These are phyloP conservation scores for Latrodectus hesperus DNA, from an alignment of 2,888 invertebrate species.

Conservation along the genomic window DNA sequence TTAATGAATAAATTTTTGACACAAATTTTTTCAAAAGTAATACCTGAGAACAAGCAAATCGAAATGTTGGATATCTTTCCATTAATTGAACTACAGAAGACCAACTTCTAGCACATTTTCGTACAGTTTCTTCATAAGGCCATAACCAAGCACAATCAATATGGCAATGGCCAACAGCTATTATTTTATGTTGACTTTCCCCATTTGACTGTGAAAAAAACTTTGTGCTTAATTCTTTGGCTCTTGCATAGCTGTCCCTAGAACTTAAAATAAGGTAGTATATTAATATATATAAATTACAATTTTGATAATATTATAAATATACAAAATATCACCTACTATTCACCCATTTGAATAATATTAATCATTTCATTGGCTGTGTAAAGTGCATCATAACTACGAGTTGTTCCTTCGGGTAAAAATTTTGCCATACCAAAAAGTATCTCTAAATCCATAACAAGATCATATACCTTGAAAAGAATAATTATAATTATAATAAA, in stretches of 20 bases:
- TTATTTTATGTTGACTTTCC: conserved; percentile 75
- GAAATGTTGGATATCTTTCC: conserved; percentile 76
- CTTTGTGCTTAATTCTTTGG: conserved; percentile 74
- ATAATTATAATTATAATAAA: background rate
- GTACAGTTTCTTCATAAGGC: conserved; percentile 77
- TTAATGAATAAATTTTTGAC: background rate
- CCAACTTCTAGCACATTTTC: conserved; percentile 78
- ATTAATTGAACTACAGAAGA: conserved; percentile 76
- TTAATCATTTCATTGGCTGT: conserved; percentile 77
- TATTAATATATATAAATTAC: background rate
- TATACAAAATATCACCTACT: conserved; percentile 32
- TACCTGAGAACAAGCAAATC: conserved; percentile 77
- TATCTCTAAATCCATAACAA: conserved; percentile 76
- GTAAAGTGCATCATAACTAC: conserved; percentile 77
- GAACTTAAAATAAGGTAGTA: conserved; percentile 23
- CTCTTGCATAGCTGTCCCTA: conserved; percentile 72
- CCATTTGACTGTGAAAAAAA: conserved; percentile 76
- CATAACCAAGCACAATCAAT: conserved; percentile 78
- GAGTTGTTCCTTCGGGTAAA: conserved; percentile 74
- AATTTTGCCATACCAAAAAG: conserved; percentile 76
- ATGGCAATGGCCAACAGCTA: conserved; percentile 77
- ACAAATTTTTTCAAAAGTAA: background rate
- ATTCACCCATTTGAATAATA: conserved; percentile 73
- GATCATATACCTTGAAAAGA: conserved; percentile 73
- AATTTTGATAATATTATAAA: background rate